Conservation (phyloP, 2,113 vertebrate species). For the Azemiops feae region DNA sequence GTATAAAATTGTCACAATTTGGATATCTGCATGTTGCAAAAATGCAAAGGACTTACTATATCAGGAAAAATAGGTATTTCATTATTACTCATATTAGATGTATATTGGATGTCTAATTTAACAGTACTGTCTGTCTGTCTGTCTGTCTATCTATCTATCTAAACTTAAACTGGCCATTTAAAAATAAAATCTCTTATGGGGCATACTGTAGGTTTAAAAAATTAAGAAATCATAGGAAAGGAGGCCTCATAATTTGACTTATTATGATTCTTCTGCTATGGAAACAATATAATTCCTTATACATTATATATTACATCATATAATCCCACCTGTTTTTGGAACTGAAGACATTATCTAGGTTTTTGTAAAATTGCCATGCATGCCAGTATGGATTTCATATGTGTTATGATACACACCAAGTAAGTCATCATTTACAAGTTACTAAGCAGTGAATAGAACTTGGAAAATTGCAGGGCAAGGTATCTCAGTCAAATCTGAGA, state of each 20-base stretch:
- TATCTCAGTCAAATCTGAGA: background rate
- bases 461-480: background rate
- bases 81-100: constrained; percentile 13
- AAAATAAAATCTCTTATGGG: constrained; percentile 42
- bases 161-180: constrained; percentile 36
- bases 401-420: background rate
- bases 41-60: constrained; percentile 27
- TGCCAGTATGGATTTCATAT: background rate
- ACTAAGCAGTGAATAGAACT: background rate
- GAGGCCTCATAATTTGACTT: background rate
- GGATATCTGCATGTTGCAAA: background rate
- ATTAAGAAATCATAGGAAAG: constrained; percentile 36
- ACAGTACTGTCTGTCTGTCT: constrained; percentile 1
- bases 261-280: background rate
- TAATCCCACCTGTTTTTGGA: constrained; percentile 14
- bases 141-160: too few relatives aligned
- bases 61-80: constrained; percentile 39
- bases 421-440: background rate
- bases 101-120: constrained; percentile 38
- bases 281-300: background rate
- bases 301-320: constrained; percentile 7
- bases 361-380: background rate
- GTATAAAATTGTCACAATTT: constrained; percentile 23
- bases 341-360: background rate
- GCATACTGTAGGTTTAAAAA: constrained; percentile 48